These are phyloP conservation scores for Gymnocephalus cernua DNA, from an alignment of 2,113 vertebrate genomes.

Conservation along the genomic window DNA sequence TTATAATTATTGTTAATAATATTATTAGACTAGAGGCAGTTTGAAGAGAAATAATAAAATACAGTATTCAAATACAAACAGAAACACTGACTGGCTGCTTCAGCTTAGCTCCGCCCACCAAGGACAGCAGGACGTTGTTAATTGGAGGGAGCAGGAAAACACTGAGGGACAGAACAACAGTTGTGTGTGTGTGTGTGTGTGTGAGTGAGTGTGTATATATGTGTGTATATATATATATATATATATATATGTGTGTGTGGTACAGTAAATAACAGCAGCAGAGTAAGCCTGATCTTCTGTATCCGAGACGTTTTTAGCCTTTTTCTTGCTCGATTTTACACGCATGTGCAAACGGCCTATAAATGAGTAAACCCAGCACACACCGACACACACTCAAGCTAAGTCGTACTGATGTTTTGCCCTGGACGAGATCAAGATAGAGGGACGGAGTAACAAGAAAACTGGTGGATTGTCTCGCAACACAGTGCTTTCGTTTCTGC, in stretches of 20 bases:
- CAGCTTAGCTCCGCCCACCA: constrained; percentile 87
- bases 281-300: constrained; percentile 48
- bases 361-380: constrained; percentile 32
- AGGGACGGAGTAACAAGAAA: constrained; percentile 54
- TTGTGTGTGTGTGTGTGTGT: constrained; percentile 25
- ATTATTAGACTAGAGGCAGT: constrained; percentile 98
- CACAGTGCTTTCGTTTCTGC: constrained; percentile 72
- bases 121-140: constrained; percentile 86
- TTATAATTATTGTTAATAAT: constrained; percentile 95
- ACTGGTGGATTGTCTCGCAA: constrained; percentile 91
- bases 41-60: constrained; percentile 90
- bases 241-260: constrained; percentile 9
- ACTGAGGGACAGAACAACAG: constrained; percentile 64
- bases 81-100: constrained; percentile 90
- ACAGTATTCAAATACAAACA: constrained; percentile 93
- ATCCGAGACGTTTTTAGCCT: constrained; percentile 7
- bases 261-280: constrained; percentile 63
- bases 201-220: constrained; percentile 27
- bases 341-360: constrained; percentile 56
- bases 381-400: constrained; percentile 44
- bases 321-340: background rate
- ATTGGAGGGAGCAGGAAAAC: constrained; percentile 68
- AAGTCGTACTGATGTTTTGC: constrained; percentile 33
- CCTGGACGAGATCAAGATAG: constrained; percentile 10
- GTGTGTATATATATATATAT: too few relatives aligned